Conservation (phyloP, 2,888 invertebrate species). For the Ctena decussata region DNA sequence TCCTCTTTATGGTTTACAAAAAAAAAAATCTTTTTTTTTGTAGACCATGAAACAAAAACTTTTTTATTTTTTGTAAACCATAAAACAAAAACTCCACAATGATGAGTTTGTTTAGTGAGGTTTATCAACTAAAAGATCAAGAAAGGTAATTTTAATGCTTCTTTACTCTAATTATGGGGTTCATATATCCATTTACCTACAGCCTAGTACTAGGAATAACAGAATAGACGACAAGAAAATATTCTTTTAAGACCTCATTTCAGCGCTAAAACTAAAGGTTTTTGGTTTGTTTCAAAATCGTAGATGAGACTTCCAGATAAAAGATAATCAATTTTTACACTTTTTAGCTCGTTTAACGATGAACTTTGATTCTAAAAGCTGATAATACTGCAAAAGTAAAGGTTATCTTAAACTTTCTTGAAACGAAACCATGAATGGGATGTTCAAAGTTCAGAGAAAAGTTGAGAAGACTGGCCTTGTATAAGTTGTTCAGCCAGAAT, state of each 20-base stretch:
- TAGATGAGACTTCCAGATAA: neutral
- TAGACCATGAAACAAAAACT: too few relatives aligned
- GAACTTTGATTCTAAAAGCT: constrained; percentile 23
- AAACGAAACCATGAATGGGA: too few relatives aligned
- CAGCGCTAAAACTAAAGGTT: neutral
- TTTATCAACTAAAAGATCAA: neutral
- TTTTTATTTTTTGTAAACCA: too few relatives aligned
- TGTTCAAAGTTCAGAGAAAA: too few relatives aligned
- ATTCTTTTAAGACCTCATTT: neutral
- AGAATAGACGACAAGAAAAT: neutral
- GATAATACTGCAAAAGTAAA: too few relatives aligned
- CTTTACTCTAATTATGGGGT: neutral
- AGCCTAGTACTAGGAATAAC: neutral
- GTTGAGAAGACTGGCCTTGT: too few relatives aligned
- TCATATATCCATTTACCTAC: constrained; percentile 3
- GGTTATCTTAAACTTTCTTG: too few relatives aligned
- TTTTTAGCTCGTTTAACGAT: constrained; percentile 29
- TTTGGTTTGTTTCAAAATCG: neutral
- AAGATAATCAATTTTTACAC: constrained; percentile 41
- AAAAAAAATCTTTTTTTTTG: too few relatives aligned
- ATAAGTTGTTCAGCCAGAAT: too few relatives aligned
- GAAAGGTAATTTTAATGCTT: neutral
- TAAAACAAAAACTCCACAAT: neutral
- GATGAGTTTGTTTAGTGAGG: neutral
- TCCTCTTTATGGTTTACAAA: too few relatives aligned